Evolutionary conservation across 2,113 vertebrate species (phyloP), one percentile per base, ranked within the genome.

Genomic region (Sebastes fasciatus): DNA sequence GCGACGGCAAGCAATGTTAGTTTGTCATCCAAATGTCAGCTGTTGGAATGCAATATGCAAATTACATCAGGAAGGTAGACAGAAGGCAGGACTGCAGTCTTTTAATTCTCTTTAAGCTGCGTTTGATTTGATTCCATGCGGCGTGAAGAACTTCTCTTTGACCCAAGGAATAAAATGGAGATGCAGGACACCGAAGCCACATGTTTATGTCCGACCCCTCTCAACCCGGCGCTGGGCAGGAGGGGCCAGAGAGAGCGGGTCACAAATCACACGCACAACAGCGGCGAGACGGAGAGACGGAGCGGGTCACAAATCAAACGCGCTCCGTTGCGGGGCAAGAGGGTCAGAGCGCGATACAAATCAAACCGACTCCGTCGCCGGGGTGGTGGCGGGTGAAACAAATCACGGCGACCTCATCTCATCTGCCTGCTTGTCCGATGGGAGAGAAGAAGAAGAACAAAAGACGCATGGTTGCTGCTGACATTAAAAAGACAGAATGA

Each of bases 1-100:
- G 86, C 6, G 43, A 90, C 5, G 49, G 87, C 77, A 82, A 86
- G 86, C 90, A 86, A 87, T 88, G 79, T 93, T 88, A 88, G 91
- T 93, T 93, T 86, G 87, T 93, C 93, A 90, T 91, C 92, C 90
- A 93, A 91, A 92, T 93, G 91, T 93, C 93, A 93, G 81, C 90
- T 52, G 80, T 54, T 86, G 78, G 67, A 75, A 77, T 74, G 46
- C 45, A 63, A 65, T 78, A 92, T 92, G 92, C 93, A 93, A 90
- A 94, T 92, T 62, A 0, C 1, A 80, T 89, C 68, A 68, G 52
- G 68, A 75, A 77, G 71, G 51, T 11, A 16, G 83, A 77, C 61
- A 67, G 66, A 54, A 75, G 69, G 55, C 45, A 13, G 74, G 5
- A 23, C 1, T 1, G 63, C 13, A 45, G 3, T n/a, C 16, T 0